Evolutionary conservation across 2,797 vertebrate species (phyloP), one percentile per base, ranked within the genome.

Genomic region (Anas bernieri): DNA sequence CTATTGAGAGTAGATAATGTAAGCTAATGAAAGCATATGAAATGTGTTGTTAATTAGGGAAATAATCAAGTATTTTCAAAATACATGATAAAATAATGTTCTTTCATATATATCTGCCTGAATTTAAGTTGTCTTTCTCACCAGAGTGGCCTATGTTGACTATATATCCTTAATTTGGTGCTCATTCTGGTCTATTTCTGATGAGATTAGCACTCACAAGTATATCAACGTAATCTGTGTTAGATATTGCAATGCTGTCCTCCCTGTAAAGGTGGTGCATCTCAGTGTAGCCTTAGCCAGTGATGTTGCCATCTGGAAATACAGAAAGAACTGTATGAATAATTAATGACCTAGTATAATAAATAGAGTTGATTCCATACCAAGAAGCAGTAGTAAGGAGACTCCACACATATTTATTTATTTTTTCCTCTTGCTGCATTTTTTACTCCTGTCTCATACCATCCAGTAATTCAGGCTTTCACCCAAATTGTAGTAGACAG

Each of bases 11-110:
- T 17, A 39, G 46, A 16, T 82, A 63, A 35, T 8, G 12, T 54
- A 85, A 86, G 91, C 76, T 79, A 76, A 68, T 94, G 46, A 88
- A 91, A 94, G 67, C 15, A 45, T 73, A 66, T 15, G 94, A 86
- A 70, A 70, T 45, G 67, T 0, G 3, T 28, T 50, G 31, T 56
- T 87, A 92, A 41, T 56, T 76, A 55, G 35, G 59, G 30, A 91
- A 20, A 6, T 63, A 78, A 63, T 55, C n/a, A 84, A 66, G 25
- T 59, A 58, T 39, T 54, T 89, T 59, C 3, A 58, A 81, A 85
- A 37, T 86, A 85, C 69, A 92, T 33, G 5, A 7, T 58, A 35
- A 3, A 13, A 2, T 61, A 61, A 5, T 55, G 28, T 52, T 93
- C 33, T 72, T 10, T 30, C 89, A 16, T 7, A 11, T 58, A 46